Evolutionary conservation across 2,113 vertebrate genomes (phyloP).

Genomic region (Gnathonemus echidnorhynchus): DNA sequence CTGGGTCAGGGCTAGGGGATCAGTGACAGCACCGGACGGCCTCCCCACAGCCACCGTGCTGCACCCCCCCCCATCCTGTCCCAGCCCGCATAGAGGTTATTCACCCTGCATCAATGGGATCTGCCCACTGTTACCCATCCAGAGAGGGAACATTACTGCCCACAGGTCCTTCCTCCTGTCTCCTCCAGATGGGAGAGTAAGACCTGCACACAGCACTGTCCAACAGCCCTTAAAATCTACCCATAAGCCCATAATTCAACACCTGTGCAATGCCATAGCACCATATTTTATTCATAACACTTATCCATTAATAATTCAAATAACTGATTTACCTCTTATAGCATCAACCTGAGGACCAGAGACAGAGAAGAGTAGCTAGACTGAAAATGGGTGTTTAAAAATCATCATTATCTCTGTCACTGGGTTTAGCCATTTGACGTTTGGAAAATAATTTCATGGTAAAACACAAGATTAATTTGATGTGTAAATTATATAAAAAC

Average conservation of each 20-base stretch:
- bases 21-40: background rate
- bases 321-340: background rate
- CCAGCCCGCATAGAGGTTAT: background rate
- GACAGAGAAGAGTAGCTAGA: background rate
- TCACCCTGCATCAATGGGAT: background rate
- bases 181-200: background rate
- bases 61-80: background rate
- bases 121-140: background rate
- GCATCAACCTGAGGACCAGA: background rate
- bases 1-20: background rate
- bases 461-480: background rate
- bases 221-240: background rate
- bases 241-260: background rate
- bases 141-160: background rate
- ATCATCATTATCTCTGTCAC: background rate
- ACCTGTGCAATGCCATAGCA: background rate
- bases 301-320: background rate
- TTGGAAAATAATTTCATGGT: background rate
- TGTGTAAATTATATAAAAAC: background rate
- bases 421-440: background rate
- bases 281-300: conserved; percentile 8
- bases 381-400: background rate
- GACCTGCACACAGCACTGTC: background rate
- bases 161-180: background rate
- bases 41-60: background rate